phyloP scores from a whole-genome alignment of 2,113 vertebrate genomes.

The Podiceps cristatus region DNA sequence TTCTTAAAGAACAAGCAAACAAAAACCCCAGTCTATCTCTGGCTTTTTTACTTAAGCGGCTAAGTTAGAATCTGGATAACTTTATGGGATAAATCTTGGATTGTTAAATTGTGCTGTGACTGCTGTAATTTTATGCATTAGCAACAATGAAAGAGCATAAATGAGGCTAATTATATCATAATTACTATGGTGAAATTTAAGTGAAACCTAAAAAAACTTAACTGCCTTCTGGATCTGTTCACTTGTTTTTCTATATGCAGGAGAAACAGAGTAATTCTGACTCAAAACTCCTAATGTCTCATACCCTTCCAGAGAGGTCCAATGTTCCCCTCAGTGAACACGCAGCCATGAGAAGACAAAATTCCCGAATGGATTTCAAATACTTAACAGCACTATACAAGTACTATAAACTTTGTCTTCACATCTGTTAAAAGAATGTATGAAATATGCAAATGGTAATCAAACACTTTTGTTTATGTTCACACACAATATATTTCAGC shows the following conservation, averaged over 20 bases:
- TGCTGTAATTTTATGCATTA: rapidly evolving
- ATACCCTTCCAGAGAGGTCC: background rate
- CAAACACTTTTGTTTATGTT: slow-evolving; percentile 61
- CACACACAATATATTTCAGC: slow-evolving; percentile 25
- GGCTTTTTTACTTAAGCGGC: background rate
- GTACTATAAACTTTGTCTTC: background rate
- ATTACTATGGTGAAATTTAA: background rate
- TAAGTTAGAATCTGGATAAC: background rate
- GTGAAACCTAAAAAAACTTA: background rate
- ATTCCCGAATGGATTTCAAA: background rate
- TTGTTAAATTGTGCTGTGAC: background rate
- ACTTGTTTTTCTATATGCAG: background rate
- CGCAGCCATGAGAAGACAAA: background rate
- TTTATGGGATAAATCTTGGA: background rate
- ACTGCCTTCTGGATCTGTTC: background rate
- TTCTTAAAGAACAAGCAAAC: background rate
- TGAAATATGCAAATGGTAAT: slow-evolving; percentile 54
- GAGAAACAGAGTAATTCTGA: background rate
- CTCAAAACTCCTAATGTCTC: background rate
- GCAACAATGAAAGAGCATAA: background rate
- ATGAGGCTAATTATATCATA: background rate
- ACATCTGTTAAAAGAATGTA: slow-evolving; percentile 40
- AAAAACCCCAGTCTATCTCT: background rate
- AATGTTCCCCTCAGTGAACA: background rate
- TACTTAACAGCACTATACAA: background rate